Evolutionary conservation across 2,888 invertebrate genomes (phyloP).

Genomic region (Pachycephus smyrnensis): DNA sequence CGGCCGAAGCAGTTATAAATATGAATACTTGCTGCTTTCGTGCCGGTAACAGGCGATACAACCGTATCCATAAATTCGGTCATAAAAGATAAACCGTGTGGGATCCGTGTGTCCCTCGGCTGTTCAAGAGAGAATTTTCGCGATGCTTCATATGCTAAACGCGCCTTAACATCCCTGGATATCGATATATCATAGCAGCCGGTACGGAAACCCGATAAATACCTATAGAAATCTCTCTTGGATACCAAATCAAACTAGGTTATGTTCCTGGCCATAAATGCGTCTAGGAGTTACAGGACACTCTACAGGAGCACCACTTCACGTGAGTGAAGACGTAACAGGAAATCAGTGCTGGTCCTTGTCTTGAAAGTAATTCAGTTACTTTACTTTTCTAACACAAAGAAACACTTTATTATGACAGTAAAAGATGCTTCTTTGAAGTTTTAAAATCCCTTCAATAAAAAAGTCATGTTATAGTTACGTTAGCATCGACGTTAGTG

Average conservation of each 20-base stretch:
- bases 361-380: too few relatives aligned
- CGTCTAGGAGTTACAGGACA: too few relatives aligned
- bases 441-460: too few relatives aligned
- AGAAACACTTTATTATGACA: neutral
- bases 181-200: constrained; percentile 35
- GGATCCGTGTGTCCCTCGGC: constrained; percentile 1
- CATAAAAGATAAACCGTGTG: constrained; percentile 28
- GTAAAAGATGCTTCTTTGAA: too few relatives aligned
- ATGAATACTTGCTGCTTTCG: constrained; percentile 26
- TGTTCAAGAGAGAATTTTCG: constrained; percentile 18
- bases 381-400: too few relatives aligned
- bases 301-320: too few relatives aligned
- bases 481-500: too few relatives aligned
- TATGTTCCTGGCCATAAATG: too few relatives aligned
- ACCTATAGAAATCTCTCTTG: constrained; percentile 36
- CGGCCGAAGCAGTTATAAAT: constrained; percentile 27
- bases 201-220: constrained; percentile 42
- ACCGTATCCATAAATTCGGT: constrained; percentile 31
- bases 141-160: constrained; percentile 23
- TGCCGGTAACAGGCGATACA: constrained; percentile 26
- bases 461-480: too few relatives aligned
- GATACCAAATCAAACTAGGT: neutral
- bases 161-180: constrained; percentile 25
- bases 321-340: too few relatives aligned
- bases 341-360: too few relatives aligned